Evolutionary conservation across 2,888 invertebrate genomes (phyloP), one percentile per base, ranked within the genome.

Genomic region (Athalia circularis): DNA sequence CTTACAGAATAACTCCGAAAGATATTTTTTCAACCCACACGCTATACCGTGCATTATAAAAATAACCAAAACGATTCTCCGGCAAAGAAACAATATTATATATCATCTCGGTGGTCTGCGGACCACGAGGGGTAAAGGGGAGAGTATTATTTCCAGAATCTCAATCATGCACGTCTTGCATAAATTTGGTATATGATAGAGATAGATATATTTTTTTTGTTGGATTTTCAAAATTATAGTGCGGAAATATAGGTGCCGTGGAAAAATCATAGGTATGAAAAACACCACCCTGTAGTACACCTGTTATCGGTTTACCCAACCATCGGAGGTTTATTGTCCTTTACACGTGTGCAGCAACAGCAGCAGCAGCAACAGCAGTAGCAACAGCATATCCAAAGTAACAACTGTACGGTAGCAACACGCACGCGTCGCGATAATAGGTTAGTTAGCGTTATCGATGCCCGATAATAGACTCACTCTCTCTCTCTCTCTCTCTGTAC

Each of bases 381-480:
- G 45, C 8, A n/a, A 11, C 6, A 7, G 29, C n/a, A 29, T 29
- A 29, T 29, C 47, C 47, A 11, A 65, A 13, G 45, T 65, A 62
- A 9, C 15, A 11, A 45, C 45, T 6, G 64, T 43, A 64, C 29
- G 2, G 45, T 6, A n/a, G n/a, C 4, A 7, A 11, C n/a, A 68
- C 52, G 54, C 72, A 59, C 72, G 72, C 72, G 72, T 11, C 59
- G 45, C 13, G 72, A 72, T 72, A 72, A 72, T 72, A 72, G 59
- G 72, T 72, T 72, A 59, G 72, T 72, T 59, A 72, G 57, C 72
- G 72, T 72, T 72, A 72, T 72, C 72, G 72, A 72, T 72, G 72
- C 72, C 15, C 47, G 72, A 59, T 72, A 72, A 72, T 72, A 72
- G 72, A 72, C 72, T 59, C 29, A 29, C 29, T 29, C 29, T 29